These are phyloP conservation scores for Machimus atricapillus DNA, from an alignment of 2,888 invertebrate genomes.

Conservation along the genomic window DNA sequence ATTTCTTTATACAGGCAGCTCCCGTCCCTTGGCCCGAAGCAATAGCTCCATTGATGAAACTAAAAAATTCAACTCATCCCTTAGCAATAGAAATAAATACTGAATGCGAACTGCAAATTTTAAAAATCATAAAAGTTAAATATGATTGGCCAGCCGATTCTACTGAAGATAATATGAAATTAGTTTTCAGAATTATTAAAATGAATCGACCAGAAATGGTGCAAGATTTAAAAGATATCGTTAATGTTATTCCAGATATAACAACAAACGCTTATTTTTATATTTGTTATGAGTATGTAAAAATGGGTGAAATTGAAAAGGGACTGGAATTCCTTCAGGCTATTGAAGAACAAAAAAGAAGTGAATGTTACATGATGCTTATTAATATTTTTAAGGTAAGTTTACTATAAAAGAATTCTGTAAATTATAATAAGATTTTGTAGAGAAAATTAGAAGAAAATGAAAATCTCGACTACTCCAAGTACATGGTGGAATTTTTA, in stretches of 20 bases:
- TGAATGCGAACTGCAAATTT: slow-evolving; percentile 59
- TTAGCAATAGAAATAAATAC: slow-evolving; percentile 57
- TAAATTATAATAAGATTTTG: not conserved
- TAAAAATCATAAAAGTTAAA: slow-evolving; percentile 61
- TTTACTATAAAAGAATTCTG: not conserved
- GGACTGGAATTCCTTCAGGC: slow-evolving; percentile 56
- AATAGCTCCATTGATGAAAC: slow-evolving; percentile 54
- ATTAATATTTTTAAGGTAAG: slow-evolving; percentile 53
- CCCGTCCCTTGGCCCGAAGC: slow-evolving; percentile 61
- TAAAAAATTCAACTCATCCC: slow-evolving; percentile 60
- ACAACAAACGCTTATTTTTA: slow-evolving; percentile 56
- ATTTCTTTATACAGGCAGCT: slow-evolving; percentile 51
- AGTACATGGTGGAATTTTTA: slow-evolving; percentile 55
- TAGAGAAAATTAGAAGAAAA: slow-evolving; percentile 16
- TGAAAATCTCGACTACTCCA: not conserved
- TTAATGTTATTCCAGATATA: slow-evolving; percentile 57
- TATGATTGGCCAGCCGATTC: slow-evolving; percentile 60
- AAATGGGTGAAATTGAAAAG: slow-evolving; percentile 56
- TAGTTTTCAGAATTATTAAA: slow-evolving; percentile 59
- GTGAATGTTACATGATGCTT: slow-evolving; percentile 53
- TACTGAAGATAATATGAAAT: slow-evolving; percentile 55
- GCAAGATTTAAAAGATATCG: slow-evolving; percentile 56
- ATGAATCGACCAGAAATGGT: slow-evolving; percentile 59
- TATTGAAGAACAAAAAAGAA: slow-evolving; percentile 51
- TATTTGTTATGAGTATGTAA: slow-evolving; percentile 58